Evolutionary conservation across 2,797 vertebrate genomes (phyloP), one percentile per base, ranked within the genome.

Genomic region (Epinephelus awoara): DNA sequence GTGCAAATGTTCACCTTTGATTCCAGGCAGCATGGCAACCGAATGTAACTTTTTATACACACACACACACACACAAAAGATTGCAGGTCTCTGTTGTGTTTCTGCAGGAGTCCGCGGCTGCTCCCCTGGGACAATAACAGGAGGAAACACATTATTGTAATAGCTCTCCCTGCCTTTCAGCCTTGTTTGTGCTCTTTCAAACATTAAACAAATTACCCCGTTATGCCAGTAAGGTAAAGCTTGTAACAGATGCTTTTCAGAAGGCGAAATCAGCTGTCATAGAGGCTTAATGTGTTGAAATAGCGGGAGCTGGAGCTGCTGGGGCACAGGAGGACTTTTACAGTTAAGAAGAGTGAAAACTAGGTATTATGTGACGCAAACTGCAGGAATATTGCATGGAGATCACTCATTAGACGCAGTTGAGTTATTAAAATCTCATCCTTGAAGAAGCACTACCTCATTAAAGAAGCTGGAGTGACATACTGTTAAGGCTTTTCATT

Each of bases 121-220:
- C 34, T 78, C 72, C 46, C 44, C 40, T 50, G 72, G 84, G 89
- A 91, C 80, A 86, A 67, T 56, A 85, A 66, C 75, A 85, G 74
- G 34, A 72, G 73, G 55, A 87, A 91, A 85, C 77, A 63, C 87
- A 93, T 94, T 91, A 91, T 50, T 21, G 71, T 93, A 90, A 92
- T 89, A 73, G 89, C 76, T 80, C 66, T 73, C 34, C 42, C 55
- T 82, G 55, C 75, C 67, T 89, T 65, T 72, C 70, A 76, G 82
- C 42, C 61, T 79, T 68, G 19, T 77, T 79, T 83, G 71, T 74
- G 42, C 70, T 76, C 56, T 66, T 73, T 87, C 66, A 63, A 38
- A 72, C 86, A 89, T 93, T 92, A 91, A 91, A 90, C 72, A 90
- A 88, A 93, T 93, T 68, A 90, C 67, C 79, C 72, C 62, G 5